Conservation (phyloP, 2,888 invertebrate species). For the Caenorhabditis macrosperma region DNA sequence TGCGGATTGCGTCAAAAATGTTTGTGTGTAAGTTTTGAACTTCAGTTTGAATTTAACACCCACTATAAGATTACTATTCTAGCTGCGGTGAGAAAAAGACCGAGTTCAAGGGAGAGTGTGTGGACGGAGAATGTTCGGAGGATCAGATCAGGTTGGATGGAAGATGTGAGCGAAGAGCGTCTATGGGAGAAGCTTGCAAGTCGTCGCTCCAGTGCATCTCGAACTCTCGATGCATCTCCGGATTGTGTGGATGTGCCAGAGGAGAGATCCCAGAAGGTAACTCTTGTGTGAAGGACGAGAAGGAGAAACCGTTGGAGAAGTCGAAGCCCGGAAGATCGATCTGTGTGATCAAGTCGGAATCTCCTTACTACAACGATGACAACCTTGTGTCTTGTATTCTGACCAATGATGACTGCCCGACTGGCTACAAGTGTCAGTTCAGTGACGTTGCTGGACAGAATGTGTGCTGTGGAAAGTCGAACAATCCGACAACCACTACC, state of each 20-base stretch:
- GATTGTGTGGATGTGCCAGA: slow-evolving; percentile 64
- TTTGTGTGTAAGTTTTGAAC: slow-evolving; percentile 60
- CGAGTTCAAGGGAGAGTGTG: slow-evolving; percentile 60
- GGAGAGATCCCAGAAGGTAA: slow-evolving; percentile 56
- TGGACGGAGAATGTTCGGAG: slow-evolving; percentile 58
- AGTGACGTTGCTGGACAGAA: slow-evolving; percentile 54
- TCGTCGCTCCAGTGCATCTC: slow-evolving; percentile 64
- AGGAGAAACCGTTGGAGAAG: neutral
- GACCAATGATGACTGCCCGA: slow-evolving; percentile 62
- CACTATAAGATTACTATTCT: neutral
- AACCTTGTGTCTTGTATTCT: slow-evolving; percentile 47
- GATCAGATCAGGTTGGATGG: slow-evolving; percentile 65
- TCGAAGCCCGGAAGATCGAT: neutral
- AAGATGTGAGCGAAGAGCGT: slow-evolving; percentile 59
- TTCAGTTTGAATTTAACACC: neutral
- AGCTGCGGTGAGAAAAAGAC: slow-evolving; percentile 58
- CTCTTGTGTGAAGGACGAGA: slow-evolving; percentile 44
- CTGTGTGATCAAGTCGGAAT: slow-evolving; percentile 47
- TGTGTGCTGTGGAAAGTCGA: slow-evolving; percentile 60
- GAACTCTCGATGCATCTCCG: slow-evolving; percentile 64
- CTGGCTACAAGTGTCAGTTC: slow-evolving; percentile 62
- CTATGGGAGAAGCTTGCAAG: slow-evolving; percentile 64
- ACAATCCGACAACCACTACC: slow-evolving; percentile 1
- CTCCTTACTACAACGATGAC: slow-evolving; percentile 39
- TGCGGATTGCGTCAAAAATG: slow-evolving; percentile 57